These are phyloP conservation scores for Peromyscus nudipes DNA, from an alignment of 2,797 vertebrate species.

Conservation along the genomic window DNA sequence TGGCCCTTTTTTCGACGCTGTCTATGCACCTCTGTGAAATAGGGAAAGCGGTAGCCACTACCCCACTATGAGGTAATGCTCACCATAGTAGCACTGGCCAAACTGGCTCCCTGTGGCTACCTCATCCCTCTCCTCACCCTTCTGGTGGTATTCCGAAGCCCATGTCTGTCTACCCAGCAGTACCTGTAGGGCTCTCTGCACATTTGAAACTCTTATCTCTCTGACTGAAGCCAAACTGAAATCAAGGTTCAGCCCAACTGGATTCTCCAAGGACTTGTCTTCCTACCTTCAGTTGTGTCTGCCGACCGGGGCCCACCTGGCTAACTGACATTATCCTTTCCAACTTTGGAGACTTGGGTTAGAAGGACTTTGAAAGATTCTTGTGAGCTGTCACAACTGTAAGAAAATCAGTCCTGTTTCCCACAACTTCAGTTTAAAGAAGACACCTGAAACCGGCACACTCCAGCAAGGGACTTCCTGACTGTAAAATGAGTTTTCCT, in stretches of 20 bases:
- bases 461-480: not conserved
- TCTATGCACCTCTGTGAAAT: not conserved
- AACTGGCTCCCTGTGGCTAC: not conserved
- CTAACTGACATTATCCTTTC: not conserved
- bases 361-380: not conserved
- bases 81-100: not conserved
- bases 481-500: not conserved
- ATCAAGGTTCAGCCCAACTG: not conserved
- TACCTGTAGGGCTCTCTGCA: not conserved
- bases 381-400: not conserved
- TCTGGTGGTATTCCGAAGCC: not conserved
- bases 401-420: not conserved
- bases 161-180: not conserved
- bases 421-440: not conserved
- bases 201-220: not conserved
- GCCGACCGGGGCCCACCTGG: not conserved
- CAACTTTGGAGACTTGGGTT: not conserved
- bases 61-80: not conserved
- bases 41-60: not conserved
- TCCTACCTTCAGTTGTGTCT: not conserved
- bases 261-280: not conserved
- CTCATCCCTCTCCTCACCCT: rapidly evolving
- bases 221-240: not conserved
- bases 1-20: not conserved
- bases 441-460: rapidly evolving